phyloP scores from a whole-genome alignment of 2,888 invertebrate species.

The Andrena trimmerana region DNA sequence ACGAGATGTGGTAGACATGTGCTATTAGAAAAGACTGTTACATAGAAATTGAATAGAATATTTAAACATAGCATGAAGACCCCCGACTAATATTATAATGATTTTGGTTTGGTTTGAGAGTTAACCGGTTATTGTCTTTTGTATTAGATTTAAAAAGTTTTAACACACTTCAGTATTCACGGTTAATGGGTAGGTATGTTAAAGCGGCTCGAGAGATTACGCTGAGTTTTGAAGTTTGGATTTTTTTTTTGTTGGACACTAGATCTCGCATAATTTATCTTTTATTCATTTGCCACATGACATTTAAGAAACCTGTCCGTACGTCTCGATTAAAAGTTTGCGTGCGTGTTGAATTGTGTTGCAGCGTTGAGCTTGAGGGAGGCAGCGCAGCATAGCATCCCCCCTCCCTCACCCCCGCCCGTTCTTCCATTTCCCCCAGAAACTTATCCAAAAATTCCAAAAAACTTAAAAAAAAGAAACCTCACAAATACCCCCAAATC shows the following conservation, averaged over 20 bases:
- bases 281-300: conserved; percentile 57
- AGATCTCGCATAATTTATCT: conserved; percentile 43
- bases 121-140: conserved; percentile 71
- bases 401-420: conserved; percentile 75
- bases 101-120: conserved; percentile 82
- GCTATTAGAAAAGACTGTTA: conserved; percentile 45
- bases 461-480: conserved; percentile 72
- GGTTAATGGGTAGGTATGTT: conserved; percentile 68
- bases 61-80: conserved; percentile 80
- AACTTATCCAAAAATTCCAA: conserved; percentile 65
- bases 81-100: conserved; percentile 83
- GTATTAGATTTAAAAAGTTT: conserved; percentile 55
- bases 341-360: conserved; percentile 85
- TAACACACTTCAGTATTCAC: conserved; percentile 64
- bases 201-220: conserved; percentile 51
- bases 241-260: conserved; percentile 45
- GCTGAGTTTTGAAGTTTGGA: conserved; percentile 61
- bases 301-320: conserved; percentile 63
- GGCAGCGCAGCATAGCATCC: conserved; percentile 85
- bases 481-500: conserved; percentile 80
- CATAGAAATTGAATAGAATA: conserved; percentile 53
- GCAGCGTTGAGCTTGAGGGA: conserved; percentile 85
- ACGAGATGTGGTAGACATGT: conserved; percentile 38
- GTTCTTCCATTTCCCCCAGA: conserved; percentile 59
- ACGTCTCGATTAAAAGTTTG: conserved; percentile 81